Evolutionary conservation across 2,113 vertebrate species (phyloP).

Genomic region (Salvelinus fontinalis): DNA sequence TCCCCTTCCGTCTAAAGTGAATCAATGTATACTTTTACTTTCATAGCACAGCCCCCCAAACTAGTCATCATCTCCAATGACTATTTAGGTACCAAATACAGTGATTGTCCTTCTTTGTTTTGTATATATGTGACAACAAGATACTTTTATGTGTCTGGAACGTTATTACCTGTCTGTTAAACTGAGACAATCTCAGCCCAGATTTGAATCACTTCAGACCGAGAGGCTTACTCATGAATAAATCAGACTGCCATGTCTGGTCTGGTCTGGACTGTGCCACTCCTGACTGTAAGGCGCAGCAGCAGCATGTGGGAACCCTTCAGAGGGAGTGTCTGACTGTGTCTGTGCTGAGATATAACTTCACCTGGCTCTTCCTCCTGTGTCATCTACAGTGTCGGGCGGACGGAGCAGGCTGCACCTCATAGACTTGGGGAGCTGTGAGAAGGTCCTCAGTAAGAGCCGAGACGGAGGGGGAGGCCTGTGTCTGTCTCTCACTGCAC

Average conservation of each 20-base stretch:
- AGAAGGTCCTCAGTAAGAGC: slow-evolving; percentile 83
- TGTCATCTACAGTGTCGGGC: slow-evolving; percentile 74
- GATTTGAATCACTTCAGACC: slow-evolving; percentile 52
- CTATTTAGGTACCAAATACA: slow-evolving; percentile 6
- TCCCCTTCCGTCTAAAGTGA: not conserved
- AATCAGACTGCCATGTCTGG: slow-evolving; percentile 49
- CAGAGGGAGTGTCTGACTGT: not conserved
- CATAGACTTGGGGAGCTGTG: slow-evolving; percentile 93
- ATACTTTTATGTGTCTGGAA: slow-evolving; percentile 36
- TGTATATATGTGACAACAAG: not conserved
- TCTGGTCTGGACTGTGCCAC: slow-evolving; percentile 28
- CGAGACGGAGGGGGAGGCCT: slow-evolving; percentile 84
- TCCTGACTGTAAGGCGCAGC: slow-evolving; percentile 26
- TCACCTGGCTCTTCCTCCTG: slow-evolving; percentile 12
- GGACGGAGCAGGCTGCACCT: slow-evolving; percentile 95
- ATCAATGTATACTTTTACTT: slow-evolving; percentile 4
- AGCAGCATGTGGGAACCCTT: no score
- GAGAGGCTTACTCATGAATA: slow-evolving; percentile 54
- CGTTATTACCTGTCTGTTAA: slow-evolving; percentile 29
- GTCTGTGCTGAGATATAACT: not conserved
- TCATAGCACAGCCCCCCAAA: slow-evolving; percentile 15
- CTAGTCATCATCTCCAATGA: slow-evolving; percentile 10
- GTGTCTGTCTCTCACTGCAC: slow-evolving; percentile 87
- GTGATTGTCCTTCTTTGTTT: slow-evolving; percentile 20
- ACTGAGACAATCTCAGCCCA: slow-evolving; percentile 3